Evolutionary conservation across 2,888 invertebrate genomes (phyloP), one percentile per base, ranked within the genome.

Genomic region (Lamproptera curius): DNA sequence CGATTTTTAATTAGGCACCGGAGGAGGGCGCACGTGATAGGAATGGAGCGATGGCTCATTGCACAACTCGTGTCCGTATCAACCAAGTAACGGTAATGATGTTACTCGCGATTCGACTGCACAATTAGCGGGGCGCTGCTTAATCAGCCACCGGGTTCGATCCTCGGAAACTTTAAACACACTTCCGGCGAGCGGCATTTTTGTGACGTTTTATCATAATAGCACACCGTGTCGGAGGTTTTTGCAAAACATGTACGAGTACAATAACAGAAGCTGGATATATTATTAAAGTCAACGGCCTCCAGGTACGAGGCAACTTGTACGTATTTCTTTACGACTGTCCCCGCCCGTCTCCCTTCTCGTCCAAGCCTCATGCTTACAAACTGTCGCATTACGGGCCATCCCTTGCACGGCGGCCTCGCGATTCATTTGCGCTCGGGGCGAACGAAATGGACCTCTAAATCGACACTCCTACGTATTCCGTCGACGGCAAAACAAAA

Each of bases 341-440:
- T 71, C 63, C 59, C 60, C 65, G 65, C 63, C 52, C 55, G 56
- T 54, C 59, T 31, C 48, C 54, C 53, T 58, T 56, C 61, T 64
- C 66, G 70, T 70, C 74, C 73, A 69, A 74, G 78, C 79, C 84
- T 86, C 85, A 86, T 86, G 86, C 86, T 85, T 86, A 86, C 86
- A 84, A 86, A 86, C 83, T 84, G 84, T 84, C 86, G 81, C 80
- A 86, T 86, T 86, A 86, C 78, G 71, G 71, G 70, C 72, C 78
- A 73, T 78, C 76, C 74, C 73, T 71, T 64, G 71, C 74, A 70
- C 69, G 76, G 77, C 75, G 71, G 68, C 67, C 65, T 70, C 62
- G 57, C 42, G 34, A 34, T 17, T 34, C 33, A 28, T 42, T 38
- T 43, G 20, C 47, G 14, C 31, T 8, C 11, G 6, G 11, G 33